Conservation (phyloP, 2,113 vertebrate genomes). For the Anseranas semipalmata region DNA sequence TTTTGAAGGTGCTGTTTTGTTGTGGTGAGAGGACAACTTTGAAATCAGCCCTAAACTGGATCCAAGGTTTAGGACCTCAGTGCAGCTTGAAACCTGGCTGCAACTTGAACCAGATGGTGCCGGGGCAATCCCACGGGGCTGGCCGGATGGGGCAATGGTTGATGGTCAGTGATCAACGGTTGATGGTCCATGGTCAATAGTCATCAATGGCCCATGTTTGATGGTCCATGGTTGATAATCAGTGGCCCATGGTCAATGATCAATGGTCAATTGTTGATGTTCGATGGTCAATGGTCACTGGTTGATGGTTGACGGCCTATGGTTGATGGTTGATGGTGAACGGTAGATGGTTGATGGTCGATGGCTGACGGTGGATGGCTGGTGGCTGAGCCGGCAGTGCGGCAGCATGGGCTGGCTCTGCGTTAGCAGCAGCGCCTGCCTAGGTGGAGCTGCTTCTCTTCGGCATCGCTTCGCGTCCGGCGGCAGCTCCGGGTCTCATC, state of each 20-base stretch:
- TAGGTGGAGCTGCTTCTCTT: conserved; percentile 66
- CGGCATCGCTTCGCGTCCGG: neutral
- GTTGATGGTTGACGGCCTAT: neutral
- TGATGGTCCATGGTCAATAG: neutral
- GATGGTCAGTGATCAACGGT: neutral
- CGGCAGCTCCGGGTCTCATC: neutral
- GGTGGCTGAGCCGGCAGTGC: neutral
- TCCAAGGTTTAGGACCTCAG: neutral
- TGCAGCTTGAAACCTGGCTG: fast-evolving
- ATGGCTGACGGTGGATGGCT: neutral
- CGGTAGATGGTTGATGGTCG: too few species aligned
- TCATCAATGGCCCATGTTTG: too few species aligned
- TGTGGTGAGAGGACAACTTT: neutral
- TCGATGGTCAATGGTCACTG: neutral
- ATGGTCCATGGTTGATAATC: neutral
- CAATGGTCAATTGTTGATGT: neutral
- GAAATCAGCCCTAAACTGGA: neutral
- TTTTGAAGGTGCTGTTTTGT: neutral
- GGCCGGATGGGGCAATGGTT: neutral
- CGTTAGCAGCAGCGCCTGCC: conserved; percentile 32
- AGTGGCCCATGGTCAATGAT: neutral
- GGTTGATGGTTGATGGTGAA: neutral
- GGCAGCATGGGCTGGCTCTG: neutral
- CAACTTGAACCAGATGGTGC: neutral
- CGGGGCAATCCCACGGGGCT: fast-evolving